These are phyloP conservation scores for Tipula lateralis DNA, from an alignment of 2,888 invertebrate species.

Conservation along the genomic window DNA sequence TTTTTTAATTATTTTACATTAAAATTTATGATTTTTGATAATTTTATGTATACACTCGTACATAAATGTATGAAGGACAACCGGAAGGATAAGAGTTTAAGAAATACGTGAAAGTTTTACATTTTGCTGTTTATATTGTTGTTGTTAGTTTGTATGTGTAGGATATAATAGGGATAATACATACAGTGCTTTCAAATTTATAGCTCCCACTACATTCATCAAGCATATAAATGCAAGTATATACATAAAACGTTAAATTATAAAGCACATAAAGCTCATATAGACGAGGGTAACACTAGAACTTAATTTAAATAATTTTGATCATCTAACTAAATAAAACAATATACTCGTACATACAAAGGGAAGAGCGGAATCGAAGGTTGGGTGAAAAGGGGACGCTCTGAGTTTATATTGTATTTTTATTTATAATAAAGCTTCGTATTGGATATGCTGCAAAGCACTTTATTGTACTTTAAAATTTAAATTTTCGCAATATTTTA, in stretches of 20 bases:
- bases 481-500: not conserved
- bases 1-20: not conserved
- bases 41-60: not conserved
- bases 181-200: not conserved
- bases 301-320: not conserved
- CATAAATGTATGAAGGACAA: not conserved
- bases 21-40: conserved; percentile 19
- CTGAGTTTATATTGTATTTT: too few species aligned
- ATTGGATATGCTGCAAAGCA: not conserved
- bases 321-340: not conserved
- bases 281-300: not conserved
- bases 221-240: not conserved
- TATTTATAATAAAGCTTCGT: not conserved
- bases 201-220: not conserved
- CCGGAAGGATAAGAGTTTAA: not conserved
- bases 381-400: too few species aligned
- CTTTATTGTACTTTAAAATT: not conserved
- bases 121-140: not conserved
- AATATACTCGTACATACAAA: too few species aligned
- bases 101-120: not conserved
- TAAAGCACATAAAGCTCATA: not conserved
- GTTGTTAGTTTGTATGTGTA: not conserved
- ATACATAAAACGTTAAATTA: not conserved
- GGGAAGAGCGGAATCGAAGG: not conserved
- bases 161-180: not conserved